Evolutionary conservation across 1,140 invertebrate species (phyloP).

Genomic region (Himalopsyche phryganea): DNA sequence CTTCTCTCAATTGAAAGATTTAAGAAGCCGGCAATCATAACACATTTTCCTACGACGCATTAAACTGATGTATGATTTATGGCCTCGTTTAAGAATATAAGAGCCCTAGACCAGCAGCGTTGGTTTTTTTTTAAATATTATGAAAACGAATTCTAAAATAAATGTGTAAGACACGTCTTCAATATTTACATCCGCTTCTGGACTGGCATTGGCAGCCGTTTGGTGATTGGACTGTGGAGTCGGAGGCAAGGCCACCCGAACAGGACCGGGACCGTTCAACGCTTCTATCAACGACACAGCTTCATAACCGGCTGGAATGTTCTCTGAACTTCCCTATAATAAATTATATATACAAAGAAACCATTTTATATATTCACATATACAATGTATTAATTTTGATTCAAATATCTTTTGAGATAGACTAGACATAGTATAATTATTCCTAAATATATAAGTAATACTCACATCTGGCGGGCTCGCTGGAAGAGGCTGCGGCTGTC

Average conservation of each 20-base stretch:
- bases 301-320: constrained; percentile 91
- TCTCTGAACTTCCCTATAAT: constrained; percentile 61
- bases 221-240: constrained; percentile 51
- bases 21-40: too few species aligned
- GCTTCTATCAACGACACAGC: constrained; percentile 95
- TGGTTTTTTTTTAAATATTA: too few species aligned
- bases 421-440: background rate
- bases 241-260: constrained; percentile 55
- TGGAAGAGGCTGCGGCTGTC: constrained; percentile 39
- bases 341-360: constrained; percentile 12
- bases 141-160: background rate
- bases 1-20: too few species aligned
- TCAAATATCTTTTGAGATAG: background rate
- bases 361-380: background rate
- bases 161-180: background rate
- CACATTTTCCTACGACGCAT: too few species aligned
- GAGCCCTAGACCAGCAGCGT: too few species aligned
- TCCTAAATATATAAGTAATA: background rate
- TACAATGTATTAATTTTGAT: background rate
- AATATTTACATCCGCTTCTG: constrained; percentile 42
- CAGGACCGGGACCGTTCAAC: constrained; percentile 85
- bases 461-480: constrained; percentile 54
- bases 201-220: constrained; percentile 37
- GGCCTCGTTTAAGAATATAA: too few species aligned
- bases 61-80: too few species aligned